Base-by-base conservation (phyloP, 53 echinoderm and acorn worm species). In the Paelopatides confundens region DNA sequence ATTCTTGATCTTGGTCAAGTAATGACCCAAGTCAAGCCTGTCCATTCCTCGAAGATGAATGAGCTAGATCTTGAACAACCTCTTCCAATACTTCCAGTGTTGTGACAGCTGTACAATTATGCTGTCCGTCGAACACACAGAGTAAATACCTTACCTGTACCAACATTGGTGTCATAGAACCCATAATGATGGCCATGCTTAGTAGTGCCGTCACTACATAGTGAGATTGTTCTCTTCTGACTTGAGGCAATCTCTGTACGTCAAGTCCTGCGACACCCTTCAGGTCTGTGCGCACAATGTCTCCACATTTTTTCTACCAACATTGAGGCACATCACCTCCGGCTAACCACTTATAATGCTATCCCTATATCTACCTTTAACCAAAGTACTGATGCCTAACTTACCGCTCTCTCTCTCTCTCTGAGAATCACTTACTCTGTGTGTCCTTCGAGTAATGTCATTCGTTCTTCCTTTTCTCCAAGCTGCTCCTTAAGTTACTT, bases 261-360 rank as follows among this genome's bases (percentile, higher is more conserved):
- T 77, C 77, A 17, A 77, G 27, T 5, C 50, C 50, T 47, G 50
- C 77, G 34, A 31, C 38, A 27, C 40, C 83, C 46, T 62, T 63
- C 35, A 91, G n/a, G n/a, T n/a, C n/a, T n/a, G n/a, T n/a, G n/a
- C n/a, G n/a, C n/a, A n/a, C n/a, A n/a, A n/a, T n/a, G n/a, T n/a
- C n/a, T n/a, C n/a, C n/a, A n/a, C n/a, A n/a, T n/a, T n/a, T n/a
- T n/a, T n/a, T n/a, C 82, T 87, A 26, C 91, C 87, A n/a, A 90
- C 86, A 83, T 87, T 87, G 62, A 91, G 31, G 5, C 82, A n/a
- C n/a, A n/a, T n/a, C n/a, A n/a, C n/a, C n/a, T n/a, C n/a, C n/a
- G n/a, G n/a, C n/a, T n/a, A n/a, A 82, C 87, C 91, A 62, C 67
- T 82, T n/a, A 87, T 36, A 63, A 91, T 71, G 43, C 84, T 26